Percentiles rank a stretch among this genome's conserved stretches.
These are phyloP conservation scores for Hippotragus niger DNA, from an alignment of 2,113 vertebrate genomes.

Conservation along the genomic window DNA sequence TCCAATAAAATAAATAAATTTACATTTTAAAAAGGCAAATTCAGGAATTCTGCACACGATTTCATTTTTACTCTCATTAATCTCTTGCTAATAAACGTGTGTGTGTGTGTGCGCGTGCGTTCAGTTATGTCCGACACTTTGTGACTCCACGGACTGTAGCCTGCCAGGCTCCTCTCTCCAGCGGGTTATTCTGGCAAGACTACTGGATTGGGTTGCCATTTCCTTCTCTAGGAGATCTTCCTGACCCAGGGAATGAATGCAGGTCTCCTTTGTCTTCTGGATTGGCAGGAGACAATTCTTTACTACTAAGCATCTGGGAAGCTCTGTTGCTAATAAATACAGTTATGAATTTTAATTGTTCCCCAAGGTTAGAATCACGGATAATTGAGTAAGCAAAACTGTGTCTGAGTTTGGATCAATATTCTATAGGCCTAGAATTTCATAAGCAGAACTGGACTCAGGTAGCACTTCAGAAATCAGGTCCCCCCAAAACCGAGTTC, in stretches of 20 bases:
- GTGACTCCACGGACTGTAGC: not conserved
- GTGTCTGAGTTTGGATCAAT: not conserved
- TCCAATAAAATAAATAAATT: not conserved
- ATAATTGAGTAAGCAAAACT: not conserved
- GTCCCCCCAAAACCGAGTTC: not conserved
- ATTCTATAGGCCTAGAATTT: not conserved
- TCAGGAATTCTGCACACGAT: not conserved
- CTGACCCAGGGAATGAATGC: not conserved
- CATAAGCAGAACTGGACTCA: not conserved
- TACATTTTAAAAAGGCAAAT: not conserved
- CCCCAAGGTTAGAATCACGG: not conserved
- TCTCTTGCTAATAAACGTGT: not conserved
- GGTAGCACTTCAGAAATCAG: not conserved
- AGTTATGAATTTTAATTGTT: not conserved
- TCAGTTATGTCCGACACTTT: accelerated
- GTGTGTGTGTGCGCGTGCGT: not conserved
- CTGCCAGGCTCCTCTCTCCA: not conserved
- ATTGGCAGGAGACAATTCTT: not conserved
- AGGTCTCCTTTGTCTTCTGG: not conserved
- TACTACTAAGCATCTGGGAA: not conserved
- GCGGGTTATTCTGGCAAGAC: not conserved
- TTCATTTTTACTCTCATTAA: conserved; percentile 1
- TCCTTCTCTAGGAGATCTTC: not conserved
- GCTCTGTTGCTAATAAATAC: not conserved
- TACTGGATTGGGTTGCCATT: not conserved